Evolutionary conservation across 53 echinoderm and acorn worm genomes (phyloP).

Genomic region (Pentamera pediparva): DNA sequence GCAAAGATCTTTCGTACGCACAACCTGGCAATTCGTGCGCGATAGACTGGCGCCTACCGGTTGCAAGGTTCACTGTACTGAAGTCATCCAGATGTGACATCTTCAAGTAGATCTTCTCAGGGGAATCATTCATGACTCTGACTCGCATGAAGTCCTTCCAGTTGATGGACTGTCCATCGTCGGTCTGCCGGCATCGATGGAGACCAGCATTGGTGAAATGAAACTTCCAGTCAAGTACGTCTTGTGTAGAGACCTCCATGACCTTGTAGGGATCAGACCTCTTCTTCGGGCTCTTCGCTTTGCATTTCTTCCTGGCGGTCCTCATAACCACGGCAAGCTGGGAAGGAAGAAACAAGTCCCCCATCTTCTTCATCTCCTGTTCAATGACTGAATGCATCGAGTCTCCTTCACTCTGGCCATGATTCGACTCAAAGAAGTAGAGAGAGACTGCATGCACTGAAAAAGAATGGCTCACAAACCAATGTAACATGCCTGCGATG

Average conservation of each 20-base stretch:
- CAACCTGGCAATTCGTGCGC: background rate
- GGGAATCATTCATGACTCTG: background rate
- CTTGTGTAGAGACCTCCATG: background rate
- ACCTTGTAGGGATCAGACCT: background rate
- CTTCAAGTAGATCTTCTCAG: background rate
- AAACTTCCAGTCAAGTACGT: background rate
- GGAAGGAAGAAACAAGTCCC: background rate
- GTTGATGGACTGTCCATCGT: background rate
- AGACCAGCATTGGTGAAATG: background rate
- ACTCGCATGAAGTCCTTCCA: background rate
- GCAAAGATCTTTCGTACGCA: background rate
- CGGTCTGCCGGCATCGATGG: background rate
- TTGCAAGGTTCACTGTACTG: background rate
- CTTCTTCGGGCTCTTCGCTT: too few species aligned
- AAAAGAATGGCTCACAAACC: slow-evolving; percentile 15
- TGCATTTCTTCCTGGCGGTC: background rate
- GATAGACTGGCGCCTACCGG: background rate
- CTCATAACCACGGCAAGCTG: background rate
- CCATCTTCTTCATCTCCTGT: background rate
- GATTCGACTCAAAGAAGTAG: slow-evolving; percentile 20
- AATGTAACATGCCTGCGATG: slow-evolving; percentile 10
- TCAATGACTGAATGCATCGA: background rate
- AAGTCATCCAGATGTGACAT: background rate
- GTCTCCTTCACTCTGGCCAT: too few species aligned
- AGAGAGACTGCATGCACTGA: background rate